Evolutionary conservation across 2,113 vertebrate genomes (phyloP), one percentile per base, ranked within the genome.

Genomic region (Ibidorhyncha struthersii): DNA sequence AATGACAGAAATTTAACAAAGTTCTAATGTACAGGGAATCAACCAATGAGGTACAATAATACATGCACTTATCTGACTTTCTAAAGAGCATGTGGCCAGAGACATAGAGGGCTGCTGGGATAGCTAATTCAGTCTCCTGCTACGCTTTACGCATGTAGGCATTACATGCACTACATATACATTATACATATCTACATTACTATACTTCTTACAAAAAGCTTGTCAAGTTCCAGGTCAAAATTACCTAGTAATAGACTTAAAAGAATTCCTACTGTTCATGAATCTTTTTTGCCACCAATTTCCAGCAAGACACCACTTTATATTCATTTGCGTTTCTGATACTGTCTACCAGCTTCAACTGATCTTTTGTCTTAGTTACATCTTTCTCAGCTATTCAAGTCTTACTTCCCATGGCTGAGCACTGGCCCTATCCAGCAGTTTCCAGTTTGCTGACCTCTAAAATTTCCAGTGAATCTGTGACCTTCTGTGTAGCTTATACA

Each of bases 41-140:
- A 50, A 82, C 66, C 40, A 82, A 45, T 0, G 3, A 82, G 34
- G 20, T 34, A 70, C 0, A 0, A 49, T 52, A 73, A 61, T 38
- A 67, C 8, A 20, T 3, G 12, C 41, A 49, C 9, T 59, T 43
- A 43, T n/a, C 36, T 82, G 40, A 82, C 58, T 61, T 82, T 92
- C 45, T 63, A 32, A 67, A 72, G 25, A 72, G 23, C 38, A 72
- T 0, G 0, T 52, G 12, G 38, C 10, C 77, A 82, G 0, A 1
- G 25, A 9, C 7, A 1, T 4, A 71, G n/a, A 80, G 27, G 67
- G n/a, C 25, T 81, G 62, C n/a, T 74, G 15, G 56, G 72, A 32
- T 1, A 67, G 23, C 18, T 30, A 53, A 58, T 53, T 49, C 34
- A 58, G 34, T 32, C 20, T 82, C 27, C 82, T 81, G 32, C 21